Evolutionary conservation across 2,113 vertebrate species (phyloP).

Genomic region (Equus quagga): DNA sequence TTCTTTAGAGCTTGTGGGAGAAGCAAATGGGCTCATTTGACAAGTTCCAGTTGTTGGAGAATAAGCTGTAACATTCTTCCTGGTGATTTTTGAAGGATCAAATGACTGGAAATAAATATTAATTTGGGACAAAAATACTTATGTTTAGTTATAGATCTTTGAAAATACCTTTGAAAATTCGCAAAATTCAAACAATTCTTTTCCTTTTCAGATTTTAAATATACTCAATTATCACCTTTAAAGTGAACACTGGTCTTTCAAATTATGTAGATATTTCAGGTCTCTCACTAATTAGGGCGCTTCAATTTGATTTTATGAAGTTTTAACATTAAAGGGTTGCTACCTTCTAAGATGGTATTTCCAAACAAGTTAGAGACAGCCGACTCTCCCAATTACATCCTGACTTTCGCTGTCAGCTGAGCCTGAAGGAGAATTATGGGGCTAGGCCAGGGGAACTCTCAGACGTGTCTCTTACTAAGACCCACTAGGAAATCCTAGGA

Average conservation of each 20-base stretch:
- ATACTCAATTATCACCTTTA: not conserved
- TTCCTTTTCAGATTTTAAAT: slow-evolving; percentile 58
- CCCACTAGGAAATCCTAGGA: not conserved
- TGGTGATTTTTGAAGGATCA: slow-evolving; percentile 38
- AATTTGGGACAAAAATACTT: slow-evolving; percentile 65
- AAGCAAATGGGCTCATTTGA: slow-evolving; percentile 82
- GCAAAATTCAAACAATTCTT: slow-evolving; percentile 42
- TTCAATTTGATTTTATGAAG: slow-evolving; percentile 17
- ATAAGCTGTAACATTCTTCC: slow-evolving; percentile 54
- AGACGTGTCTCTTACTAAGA: not conserved
- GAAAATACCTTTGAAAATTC: slow-evolving; percentile 53
- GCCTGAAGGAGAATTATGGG: not conserved
- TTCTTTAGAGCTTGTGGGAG: slow-evolving; percentile 66
- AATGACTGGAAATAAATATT: slow-evolving; percentile 74
- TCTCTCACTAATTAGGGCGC: not conserved
- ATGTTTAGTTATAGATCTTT: slow-evolving; percentile 44
- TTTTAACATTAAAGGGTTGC: not conserved
- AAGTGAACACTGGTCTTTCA: slow-evolving; percentile 30
- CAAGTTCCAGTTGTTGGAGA: slow-evolving; percentile 89
- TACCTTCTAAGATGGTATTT: not conserved
- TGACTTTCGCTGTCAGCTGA: slow-evolving; percentile 1
- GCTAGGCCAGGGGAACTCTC: not conserved
- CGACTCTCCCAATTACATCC: not conserved
- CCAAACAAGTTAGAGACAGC: not conserved
- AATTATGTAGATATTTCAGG: not conserved